Conservation (phyloP, 23 tunicate genomes). For the Botrylloides violaceus region DNA sequence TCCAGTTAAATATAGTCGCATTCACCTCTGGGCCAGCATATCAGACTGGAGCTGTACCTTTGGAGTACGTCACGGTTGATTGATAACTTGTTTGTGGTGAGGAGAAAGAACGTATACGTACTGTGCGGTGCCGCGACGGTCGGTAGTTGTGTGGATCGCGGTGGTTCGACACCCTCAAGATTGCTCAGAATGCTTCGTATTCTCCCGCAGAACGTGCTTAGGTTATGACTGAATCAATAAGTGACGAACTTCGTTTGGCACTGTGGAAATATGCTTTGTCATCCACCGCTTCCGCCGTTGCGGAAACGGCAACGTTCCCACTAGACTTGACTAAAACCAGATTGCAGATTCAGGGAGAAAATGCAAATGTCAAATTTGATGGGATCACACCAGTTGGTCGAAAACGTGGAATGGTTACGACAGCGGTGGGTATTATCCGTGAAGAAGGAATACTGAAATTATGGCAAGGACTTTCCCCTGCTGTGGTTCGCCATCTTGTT, state of each 20-base stretch:
- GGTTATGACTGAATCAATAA: too few relatives aligned
- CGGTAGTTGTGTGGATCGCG: too few relatives aligned
- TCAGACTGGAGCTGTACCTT: too few relatives aligned
- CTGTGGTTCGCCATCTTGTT: conserved; percentile 62
- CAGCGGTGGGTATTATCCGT: conserved; percentile 44
- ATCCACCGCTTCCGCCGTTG: conserved; percentile 58
- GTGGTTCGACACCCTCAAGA: too few relatives aligned
- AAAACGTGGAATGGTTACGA: conserved; percentile 56
- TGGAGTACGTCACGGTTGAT: too few relatives aligned
- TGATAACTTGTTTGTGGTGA: too few relatives aligned
- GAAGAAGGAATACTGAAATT: conserved; percentile 71
- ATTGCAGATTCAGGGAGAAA: conserved; percentile 89
- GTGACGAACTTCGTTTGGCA: conserved; percentile 2
- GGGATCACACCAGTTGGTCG: not conserved
- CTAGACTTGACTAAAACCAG: conserved; percentile 89
- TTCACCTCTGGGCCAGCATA: too few relatives aligned
- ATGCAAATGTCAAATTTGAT: conserved; percentile 52
- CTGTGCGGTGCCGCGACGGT: too few relatives aligned
- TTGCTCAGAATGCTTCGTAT: too few relatives aligned
- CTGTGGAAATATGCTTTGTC: conserved; percentile 46
- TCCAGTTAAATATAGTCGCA: too few relatives aligned
- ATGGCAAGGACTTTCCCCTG: conserved; percentile 81
- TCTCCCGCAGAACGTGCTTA: too few relatives aligned
- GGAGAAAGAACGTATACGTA: too few relatives aligned
- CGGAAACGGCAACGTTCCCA: conserved; percentile 82